phyloP scores from a whole-genome alignment of 2,113 vertebrate species.

The Eretmochelys imbricata region DNA sequence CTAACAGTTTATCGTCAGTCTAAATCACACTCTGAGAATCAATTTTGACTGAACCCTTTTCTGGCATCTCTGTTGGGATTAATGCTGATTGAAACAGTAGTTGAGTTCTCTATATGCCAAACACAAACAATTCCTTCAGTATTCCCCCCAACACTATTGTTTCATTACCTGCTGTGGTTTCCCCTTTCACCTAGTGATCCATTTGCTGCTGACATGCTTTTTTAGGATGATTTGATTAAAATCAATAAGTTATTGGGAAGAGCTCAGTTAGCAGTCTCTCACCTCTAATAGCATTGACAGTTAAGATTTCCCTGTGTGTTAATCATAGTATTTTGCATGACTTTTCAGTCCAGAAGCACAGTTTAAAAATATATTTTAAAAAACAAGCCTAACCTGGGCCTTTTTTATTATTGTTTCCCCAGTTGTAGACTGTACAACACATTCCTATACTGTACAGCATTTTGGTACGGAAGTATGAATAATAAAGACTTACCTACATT shows the following conservation, averaged over 20 bases:
- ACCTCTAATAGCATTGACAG: conserved; percentile 63
- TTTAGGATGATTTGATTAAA: conserved; percentile 75
- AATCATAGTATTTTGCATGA: conserved; percentile 46
- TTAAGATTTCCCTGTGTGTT: conserved; percentile 67
- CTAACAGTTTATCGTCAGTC: conserved; percentile 73
- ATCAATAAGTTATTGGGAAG: conserved; percentile 77
- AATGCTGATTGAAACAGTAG: conserved; percentile 60
- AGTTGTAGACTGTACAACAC: background rate
- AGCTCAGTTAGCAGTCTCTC: conserved; percentile 76
- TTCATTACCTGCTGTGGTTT: conserved; percentile 15
- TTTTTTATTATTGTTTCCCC: background rate
- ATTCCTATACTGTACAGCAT: background rate
- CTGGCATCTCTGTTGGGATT: conserved; percentile 51
- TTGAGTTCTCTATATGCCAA: conserved; percentile 65
- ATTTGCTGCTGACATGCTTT: conserved; percentile 58
- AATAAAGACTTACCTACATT: background rate
- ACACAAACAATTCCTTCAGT: conserved; percentile 62
- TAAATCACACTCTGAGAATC: conserved; percentile 66
- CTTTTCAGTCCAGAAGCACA: conserved; percentile 35
- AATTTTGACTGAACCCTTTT: conserved; percentile 69
- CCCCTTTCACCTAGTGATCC: conserved; percentile 40
- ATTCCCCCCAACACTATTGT: conserved; percentile 47
- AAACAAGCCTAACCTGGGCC: conserved; percentile 30
- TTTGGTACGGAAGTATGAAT: background rate
- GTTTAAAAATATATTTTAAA: conserved; percentile 15